Conservation (phyloP, 2,113 vertebrate genomes). For the Prolemur simus region DNA sequence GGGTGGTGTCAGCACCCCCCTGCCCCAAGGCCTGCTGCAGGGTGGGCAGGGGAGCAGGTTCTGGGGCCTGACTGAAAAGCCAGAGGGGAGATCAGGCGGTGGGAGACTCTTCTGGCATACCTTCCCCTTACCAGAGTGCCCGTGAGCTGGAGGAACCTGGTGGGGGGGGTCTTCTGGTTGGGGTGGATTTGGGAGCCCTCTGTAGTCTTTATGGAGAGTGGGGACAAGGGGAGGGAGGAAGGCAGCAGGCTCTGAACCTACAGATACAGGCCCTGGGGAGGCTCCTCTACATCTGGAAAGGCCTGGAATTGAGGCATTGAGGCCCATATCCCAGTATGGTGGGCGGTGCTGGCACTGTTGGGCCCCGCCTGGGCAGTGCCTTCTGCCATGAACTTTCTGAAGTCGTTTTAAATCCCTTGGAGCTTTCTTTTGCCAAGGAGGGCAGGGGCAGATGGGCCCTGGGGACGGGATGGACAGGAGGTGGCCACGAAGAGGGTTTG, state of each 20-base stretch:
- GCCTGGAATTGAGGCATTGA: conserved; percentile 30
- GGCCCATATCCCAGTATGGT: conserved; percentile 63
- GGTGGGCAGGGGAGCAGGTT: background rate
- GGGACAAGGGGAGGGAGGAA: background rate
- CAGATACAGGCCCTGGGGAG: background rate
- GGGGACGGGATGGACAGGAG: background rate
- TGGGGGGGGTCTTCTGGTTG: background rate
- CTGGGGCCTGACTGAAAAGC: background rate
- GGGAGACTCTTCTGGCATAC: background rate
- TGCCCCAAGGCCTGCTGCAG: background rate
- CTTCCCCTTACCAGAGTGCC: background rate
- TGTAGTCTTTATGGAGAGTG: background rate
- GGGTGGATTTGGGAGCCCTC: background rate
- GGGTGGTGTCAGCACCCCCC: background rate
- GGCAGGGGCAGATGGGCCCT: conserved; percentile 40
- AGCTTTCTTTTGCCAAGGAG: conserved; percentile 53
- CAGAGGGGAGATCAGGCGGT: background rate
- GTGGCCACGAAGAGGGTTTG: conserved; percentile 22
- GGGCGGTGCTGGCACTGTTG: conserved; percentile 34
- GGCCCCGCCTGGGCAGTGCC: conserved; percentile 17
- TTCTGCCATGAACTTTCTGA: conserved; percentile 63
- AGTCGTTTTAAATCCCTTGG: background rate
- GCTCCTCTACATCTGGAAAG: conserved; percentile 51
- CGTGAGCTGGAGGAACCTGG: background rate
- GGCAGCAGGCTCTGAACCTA: background rate